Conservation (phyloP, 2,113 vertebrate species). For the Gopherus evgoodei region DNA sequence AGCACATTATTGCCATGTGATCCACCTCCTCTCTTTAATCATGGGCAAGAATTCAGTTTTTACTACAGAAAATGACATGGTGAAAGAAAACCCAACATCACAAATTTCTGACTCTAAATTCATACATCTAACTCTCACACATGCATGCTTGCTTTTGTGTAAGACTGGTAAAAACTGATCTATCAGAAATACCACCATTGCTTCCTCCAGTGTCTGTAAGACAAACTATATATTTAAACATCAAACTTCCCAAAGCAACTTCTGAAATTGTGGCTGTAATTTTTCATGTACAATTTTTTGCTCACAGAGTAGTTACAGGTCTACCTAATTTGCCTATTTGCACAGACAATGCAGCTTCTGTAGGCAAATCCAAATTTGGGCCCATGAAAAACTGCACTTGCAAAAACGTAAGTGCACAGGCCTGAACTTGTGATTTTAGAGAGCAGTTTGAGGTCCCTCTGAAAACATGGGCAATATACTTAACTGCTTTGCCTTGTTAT, state of each 20-base stretch:
- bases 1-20: not conserved
- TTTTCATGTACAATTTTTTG: not conserved
- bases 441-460: not conserved
- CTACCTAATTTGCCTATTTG: not conserved
- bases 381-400: not conserved
- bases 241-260: not conserved
- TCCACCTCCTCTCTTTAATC: rapidly evolving
- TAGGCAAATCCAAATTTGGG: not conserved
- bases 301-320: not conserved
- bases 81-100: not conserved
- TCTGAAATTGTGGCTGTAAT: not conserved
- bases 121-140: not conserved
- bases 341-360: not conserved
- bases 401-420: not conserved
- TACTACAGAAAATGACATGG: not conserved
- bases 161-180: not conserved
- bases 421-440: not conserved
- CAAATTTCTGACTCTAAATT: not conserved
- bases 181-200: not conserved
- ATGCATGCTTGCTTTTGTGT: not conserved
- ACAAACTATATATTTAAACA: not conserved
- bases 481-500: not conserved
- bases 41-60: not conserved
- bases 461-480: not conserved
- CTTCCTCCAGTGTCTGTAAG: not conserved